Percentiles rank a stretch among this genome's conserved stretches.
phyloP scores from a whole-genome alignment of 2,113 vertebrate species.

The Bucco capensis region DNA sequence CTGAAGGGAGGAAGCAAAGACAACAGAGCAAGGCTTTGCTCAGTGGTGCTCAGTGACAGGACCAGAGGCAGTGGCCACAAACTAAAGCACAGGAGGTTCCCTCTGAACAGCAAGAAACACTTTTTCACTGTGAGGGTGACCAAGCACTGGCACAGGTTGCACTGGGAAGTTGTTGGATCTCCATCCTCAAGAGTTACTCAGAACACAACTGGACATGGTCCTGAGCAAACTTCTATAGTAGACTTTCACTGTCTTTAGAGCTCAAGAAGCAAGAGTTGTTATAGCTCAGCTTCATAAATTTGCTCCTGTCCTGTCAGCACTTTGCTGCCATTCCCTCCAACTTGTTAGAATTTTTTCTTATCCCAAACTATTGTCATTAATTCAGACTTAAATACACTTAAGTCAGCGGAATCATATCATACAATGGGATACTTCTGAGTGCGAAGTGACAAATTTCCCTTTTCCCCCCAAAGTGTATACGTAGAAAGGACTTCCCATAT shows the following conservation, averaged over 20 bases:
- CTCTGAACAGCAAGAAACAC: neutral
- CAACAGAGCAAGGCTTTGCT: neutral
- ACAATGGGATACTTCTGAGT: neutral
- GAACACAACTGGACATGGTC: neutral
- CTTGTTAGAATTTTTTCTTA: neutral
- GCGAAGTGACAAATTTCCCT: neutral
- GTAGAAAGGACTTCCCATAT: neutral
- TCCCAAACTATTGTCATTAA: neutral
- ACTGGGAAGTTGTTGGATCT: neutral
- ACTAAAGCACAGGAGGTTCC: neutral
- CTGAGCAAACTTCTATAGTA: neutral
- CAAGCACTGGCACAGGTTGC: rapidly evolving
- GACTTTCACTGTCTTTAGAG: neutral
- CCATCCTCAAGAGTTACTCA: neutral
- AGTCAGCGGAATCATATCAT: neutral
- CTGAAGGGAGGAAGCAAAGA: neutral
- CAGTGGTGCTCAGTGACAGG: neutral
- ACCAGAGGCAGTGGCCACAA: neutral
- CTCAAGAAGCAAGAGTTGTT: neutral
- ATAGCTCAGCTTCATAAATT: neutral
- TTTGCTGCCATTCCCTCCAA: neutral
- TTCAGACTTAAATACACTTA: neutral
- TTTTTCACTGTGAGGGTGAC: neutral
- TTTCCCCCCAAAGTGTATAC: neutral
- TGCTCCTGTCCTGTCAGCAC: neutral